Evolutionary conservation across 2,113 vertebrate species (phyloP), one percentile per base, ranked within the genome.

Genomic region (Enhydra lutris): DNA sequence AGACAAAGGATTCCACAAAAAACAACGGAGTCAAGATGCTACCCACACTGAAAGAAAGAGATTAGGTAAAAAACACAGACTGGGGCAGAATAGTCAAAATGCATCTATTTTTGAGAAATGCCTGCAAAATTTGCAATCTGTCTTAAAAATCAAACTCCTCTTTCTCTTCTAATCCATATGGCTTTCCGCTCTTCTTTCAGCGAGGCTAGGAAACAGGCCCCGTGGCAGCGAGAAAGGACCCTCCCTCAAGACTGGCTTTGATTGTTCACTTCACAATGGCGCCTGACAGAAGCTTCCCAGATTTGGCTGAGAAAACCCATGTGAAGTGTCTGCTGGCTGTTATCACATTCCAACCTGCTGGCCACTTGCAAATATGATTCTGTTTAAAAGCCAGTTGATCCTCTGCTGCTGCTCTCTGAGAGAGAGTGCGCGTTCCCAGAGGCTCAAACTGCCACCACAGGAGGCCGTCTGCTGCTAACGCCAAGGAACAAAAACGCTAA

Each of bases 1-100:
- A 71, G 23, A 84, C 92, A 97, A 78, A 31, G 57, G 86, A 65
- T 96, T 96, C n/a, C 94, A 83, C 65, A 97, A 95, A 88, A 88
- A 42, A 78, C n/a, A 17, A 50, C 34, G 83, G n/a, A 97, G 47
- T 79, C 94, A 97, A 31, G 92, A 21, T 36, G 14, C 91, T 23
- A 4, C 42, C 42, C 13, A 61, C 18, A 45, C 24, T 67, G 20
- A 21, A 95, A 96, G 26, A 86, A 1, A 87, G 15, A 34, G 4
- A 52, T 4, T 50, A 83, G 73, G 2, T 29, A 78, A 95, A 65
- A 52, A 52, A 52, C 17, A 67, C 31, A 85, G 31, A 69, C 15
- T 24, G n/a, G 2, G 15, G 7, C 1, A 69, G 8, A 34, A 97
- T 45, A 67, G 39, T 85, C 6, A 71, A 88, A 89, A 39, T 71